Evolutionary conservation across 2,797 vertebrate species (phyloP), one percentile per base, ranked within the genome.

Genomic region (Morus bassanus): DNA sequence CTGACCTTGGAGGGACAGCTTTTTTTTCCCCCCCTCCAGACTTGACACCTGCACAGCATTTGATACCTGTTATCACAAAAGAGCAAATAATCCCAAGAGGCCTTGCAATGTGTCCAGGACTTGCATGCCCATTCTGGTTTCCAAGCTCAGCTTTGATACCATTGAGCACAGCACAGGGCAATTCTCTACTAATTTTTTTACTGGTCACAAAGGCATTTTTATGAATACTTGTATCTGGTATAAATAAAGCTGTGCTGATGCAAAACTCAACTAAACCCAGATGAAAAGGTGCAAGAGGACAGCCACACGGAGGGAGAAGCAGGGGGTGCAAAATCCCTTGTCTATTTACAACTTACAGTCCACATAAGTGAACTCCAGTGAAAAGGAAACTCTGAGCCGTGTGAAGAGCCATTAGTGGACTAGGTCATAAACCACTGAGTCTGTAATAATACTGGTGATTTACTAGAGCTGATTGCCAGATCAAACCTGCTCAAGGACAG

Each of bases 51-150:
- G 4, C 45, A 45, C 50, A 73, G 46, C 15, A 31, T 89, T 91
- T 91, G 60, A 91, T 91, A 94, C 60, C 67, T 72, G 61, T 63
- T 94, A 69, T 68, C 3, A 0, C 28, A 75, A 67, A 78, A 87
- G 68, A 83, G 39, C 68, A 93, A 96, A 93, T 57, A 79, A 69
- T 77, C 9, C 39, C 24, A 60, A 12, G 28, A 59, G 50, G 27
- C 69, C 24, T 78, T 46, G 33, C 22, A 24, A 24, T 1, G 3
- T n/a, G 12, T 43, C 37, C 23, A 43, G 17, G 28, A n/a, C 11
- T 63, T 57, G 22, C 0, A 0, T 25, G 18, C 53, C 18, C 1
- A 0, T 67, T 68, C 31, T 64, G 39, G 25, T 63, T 75, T 81
- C 54, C 2, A 6, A 88, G 69, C 35, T 72, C 59, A 48, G 37